phyloP scores from a whole-genome alignment of 2,797 vertebrate species.

The Coregonus ussuriensis region DNA sequence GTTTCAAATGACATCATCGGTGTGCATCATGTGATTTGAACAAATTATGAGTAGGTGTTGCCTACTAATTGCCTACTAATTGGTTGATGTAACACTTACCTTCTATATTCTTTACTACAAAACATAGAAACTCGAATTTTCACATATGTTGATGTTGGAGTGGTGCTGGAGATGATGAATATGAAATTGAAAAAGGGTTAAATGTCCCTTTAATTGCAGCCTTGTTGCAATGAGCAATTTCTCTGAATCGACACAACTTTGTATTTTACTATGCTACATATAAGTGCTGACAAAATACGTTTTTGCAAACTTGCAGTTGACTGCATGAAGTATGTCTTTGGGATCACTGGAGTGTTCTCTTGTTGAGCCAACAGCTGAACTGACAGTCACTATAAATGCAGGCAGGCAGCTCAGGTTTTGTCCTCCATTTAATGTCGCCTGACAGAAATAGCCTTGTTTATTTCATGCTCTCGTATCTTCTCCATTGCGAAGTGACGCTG shows the following conservation, averaged over 20 bases:
- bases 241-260: not conserved
- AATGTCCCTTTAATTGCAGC: too few relatives aligned
- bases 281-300: not conserved
- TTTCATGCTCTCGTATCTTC: not conserved
- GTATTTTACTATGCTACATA: not conserved
- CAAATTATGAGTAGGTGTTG: too few relatives aligned
- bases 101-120: too few relatives aligned
- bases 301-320: not conserved
- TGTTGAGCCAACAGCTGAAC: slow-evolving; percentile 4
- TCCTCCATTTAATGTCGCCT: not conserved
- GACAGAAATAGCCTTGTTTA: slow-evolving; percentile 1
- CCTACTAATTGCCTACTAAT: too few relatives aligned
- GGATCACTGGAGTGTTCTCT: not conserved
- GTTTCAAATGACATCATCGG: too few relatives aligned
- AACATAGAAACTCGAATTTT: too few relatives aligned
- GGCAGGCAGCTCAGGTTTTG: not conserved
- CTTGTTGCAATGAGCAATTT: too few relatives aligned
- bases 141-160: too few relatives aligned
- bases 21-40: too few relatives aligned
- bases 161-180: too few relatives aligned
- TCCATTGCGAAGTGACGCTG: not conserved
- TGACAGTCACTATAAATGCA: not conserved
- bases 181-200: too few relatives aligned
- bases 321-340: not conserved
- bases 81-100: too few relatives aligned